phyloP scores from a whole-genome alignment of 2,113 vertebrate species.

The Falcunculus frontatus region DNA sequence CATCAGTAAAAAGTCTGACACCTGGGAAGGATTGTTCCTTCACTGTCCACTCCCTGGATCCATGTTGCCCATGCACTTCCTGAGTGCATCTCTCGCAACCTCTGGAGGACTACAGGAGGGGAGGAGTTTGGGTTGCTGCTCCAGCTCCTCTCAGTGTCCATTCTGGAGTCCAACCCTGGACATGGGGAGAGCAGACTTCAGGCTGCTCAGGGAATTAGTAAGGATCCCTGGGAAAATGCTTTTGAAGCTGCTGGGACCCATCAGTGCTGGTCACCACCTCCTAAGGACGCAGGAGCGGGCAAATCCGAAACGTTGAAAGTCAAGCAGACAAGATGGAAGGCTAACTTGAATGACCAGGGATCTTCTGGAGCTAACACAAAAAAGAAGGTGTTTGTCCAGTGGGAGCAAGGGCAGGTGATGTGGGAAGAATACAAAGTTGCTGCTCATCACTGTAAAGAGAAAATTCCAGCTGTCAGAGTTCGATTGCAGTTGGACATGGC shows the following conservation, averaged over 20 bases:
- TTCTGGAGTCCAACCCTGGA: neutral
- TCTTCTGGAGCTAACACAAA: neutral
- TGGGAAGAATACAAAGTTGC: neutral
- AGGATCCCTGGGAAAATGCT: neutral
- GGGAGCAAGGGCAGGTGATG: neutral
- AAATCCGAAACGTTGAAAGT: neutral
- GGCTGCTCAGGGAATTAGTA: neutral
- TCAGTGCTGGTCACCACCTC: neutral
- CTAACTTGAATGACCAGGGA: neutral
- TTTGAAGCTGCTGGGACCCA: neutral
- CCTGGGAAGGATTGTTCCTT: neutral
- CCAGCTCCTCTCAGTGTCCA: neutral
- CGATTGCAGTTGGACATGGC: neutral
- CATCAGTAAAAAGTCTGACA: accelerated
- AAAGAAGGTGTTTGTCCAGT: too few species aligned
- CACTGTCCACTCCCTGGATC: neutral
- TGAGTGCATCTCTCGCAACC: accelerated
- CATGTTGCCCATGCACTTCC: accelerated
- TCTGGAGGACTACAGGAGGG: neutral
- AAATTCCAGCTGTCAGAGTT: neutral
- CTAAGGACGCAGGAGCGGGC: neutral
- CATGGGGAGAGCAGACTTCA: neutral
- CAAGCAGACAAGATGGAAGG: neutral
- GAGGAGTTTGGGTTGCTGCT: neutral
- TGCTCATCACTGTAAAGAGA: neutral